Percentiles rank a stretch among this genome's conserved stretches.
These are phyloP conservation scores for Callitettix versicolor DNA, from an alignment of 1,140 invertebrate genomes.

Conservation along the genomic window DNA sequence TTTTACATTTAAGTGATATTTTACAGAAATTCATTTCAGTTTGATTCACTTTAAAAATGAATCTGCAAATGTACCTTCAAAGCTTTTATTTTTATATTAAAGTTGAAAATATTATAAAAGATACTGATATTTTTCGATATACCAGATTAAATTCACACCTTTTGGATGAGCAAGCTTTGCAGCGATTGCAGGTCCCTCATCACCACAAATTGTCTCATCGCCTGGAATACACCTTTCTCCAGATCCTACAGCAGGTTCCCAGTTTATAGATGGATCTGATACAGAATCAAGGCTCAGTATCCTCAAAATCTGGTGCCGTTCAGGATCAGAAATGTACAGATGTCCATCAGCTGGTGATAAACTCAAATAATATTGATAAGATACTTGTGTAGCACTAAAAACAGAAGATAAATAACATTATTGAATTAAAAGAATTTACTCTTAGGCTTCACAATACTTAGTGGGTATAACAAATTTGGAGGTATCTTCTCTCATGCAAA, in stretches of 20 bases:
- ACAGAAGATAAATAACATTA: constrained; percentile 22
- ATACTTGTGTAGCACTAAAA: constrained; percentile 78
- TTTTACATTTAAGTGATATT: too few species aligned
- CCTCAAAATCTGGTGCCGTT: constrained; percentile 75
- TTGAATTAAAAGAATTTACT: too few species aligned
- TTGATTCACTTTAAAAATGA: too few species aligned
- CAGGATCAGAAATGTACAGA: constrained; percentile 92
- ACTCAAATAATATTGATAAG: constrained; percentile 90
- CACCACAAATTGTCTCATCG: constrained; percentile 81
- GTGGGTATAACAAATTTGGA: too few species aligned
- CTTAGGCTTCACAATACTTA: too few species aligned
- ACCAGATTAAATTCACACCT: too few species aligned
- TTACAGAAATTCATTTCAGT: too few species aligned
- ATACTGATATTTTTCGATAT: too few species aligned
- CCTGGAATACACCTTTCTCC: constrained; percentile 94
- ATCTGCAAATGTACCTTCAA: too few species aligned
- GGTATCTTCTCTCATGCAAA: too few species aligned
- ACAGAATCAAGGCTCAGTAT: constrained; percentile 64
- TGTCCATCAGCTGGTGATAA: constrained; percentile 90
- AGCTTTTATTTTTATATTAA: too few species aligned
- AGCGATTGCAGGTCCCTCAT: constrained; percentile 77
- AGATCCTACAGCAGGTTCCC: constrained; percentile 80
- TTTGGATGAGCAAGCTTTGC: constrained; percentile 93
- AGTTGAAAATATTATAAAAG: too few species aligned
- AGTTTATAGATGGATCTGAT: constrained; percentile 71